Evolutionary conservation across 2,113 vertebrate species (phyloP).

Genomic region (Petromus typicus): DNA sequence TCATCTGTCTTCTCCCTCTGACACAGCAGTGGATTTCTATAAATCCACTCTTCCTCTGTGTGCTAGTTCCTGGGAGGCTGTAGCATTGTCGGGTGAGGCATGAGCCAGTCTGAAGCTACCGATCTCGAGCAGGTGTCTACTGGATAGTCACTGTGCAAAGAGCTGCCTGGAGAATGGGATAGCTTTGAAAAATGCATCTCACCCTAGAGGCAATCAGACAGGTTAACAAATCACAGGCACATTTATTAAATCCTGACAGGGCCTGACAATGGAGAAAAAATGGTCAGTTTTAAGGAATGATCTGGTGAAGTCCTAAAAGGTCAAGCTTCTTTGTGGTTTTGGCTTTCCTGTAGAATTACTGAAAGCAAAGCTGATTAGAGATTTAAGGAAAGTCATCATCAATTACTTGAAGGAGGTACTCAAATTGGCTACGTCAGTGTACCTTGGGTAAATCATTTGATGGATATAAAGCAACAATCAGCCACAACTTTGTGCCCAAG

Average conservation of each 20-base stretch:
- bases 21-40: constrained; percentile 25
- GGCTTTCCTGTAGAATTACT: constrained; percentile 37
- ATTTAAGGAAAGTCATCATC: background rate
- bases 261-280: constrained; percentile 58
- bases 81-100: constrained; percentile 59
- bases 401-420: background rate
- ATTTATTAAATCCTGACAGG: constrained; percentile 64
- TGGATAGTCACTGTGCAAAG: constrained; percentile 56
- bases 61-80: constrained; percentile 51
- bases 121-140: constrained; percentile 12
- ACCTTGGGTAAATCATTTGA: background rate
- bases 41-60: constrained; percentile 47
- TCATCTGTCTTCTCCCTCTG: constrained; percentile 52
- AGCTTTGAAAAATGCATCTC: constrained; percentile 69
- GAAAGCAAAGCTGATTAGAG: background rate
- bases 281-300: constrained; percentile 66
- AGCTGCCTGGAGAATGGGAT: constrained; percentile 65
- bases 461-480: background rate
- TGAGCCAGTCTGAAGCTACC: constrained; percentile 59
- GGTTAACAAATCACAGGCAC: constrained; percentile 76
- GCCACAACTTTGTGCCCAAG: background rate
- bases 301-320: constrained; percentile 57
- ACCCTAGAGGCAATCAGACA: constrained; percentile 52
- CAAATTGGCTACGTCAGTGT: background rate
- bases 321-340: constrained; percentile 52